Evolutionary conservation across 2,888 invertebrate species (phyloP), one percentile per base, ranked within the genome.

Genomic region (Anarsia innoxiella): DNA sequence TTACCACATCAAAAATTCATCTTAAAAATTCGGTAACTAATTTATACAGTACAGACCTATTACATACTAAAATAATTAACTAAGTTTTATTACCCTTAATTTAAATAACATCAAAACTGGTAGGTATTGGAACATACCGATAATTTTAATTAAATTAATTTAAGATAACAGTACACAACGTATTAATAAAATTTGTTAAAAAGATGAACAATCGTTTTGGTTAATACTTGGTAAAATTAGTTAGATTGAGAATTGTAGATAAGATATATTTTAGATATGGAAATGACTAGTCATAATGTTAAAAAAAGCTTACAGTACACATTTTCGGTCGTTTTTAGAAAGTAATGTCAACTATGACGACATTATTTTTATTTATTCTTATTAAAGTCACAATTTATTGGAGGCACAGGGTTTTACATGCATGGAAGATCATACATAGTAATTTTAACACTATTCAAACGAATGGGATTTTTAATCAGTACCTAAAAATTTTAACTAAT

Each of bases 111-210:
- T 66, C 56, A 55, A 59, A 66, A 59, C 45, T 59, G 53, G 45
- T 52, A 54, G 68, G 72, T 64, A 70, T 64, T 58, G 67, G 62
- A 72, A 73, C 66, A 71, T 70, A 70, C 67, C 65, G 40, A 53
- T 62, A 53, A 51, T 56, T 63, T 53, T 46, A 64, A 64, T 72
- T 68, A 74, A 76, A 74, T 63, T 69, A 75, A 67, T 64, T 59
- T 69, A 73, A 66, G 39, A 51, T 59, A 61, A 64, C 58, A 68
- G 56, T 68, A 66, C 66, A 78, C 76, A 82, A 82, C 79, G 57
- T 68, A 71, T 68, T 70, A 66, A 80, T 82, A 83, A 78, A 83
- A 80, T 83, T 80, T 79, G 66, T 77, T 76, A 77, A 79, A n/a
- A 65, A 66, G 64, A 65, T 72, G 72, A 82, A 82, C 80, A 82